Base-by-base conservation (phyloP, 2,888 invertebrate genomes). In the Callimorpha dominula region DNA sequence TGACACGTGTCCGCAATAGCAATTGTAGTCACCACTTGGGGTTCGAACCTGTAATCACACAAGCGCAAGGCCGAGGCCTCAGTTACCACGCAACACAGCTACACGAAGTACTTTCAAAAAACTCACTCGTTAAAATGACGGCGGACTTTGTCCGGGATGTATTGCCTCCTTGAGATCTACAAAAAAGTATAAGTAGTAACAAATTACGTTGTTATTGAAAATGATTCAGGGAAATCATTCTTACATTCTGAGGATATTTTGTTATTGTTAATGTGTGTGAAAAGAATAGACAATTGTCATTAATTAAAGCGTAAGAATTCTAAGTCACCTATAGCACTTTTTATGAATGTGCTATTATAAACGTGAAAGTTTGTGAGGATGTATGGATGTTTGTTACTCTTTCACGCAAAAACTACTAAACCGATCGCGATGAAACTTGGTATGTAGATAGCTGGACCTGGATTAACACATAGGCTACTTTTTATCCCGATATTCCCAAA, bases 261-360 rank as follows among this genome's bases (percentile, higher is more conserved):
- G 6, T 2, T n/a, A 54, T 54, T 8, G 54, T n/a, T n/a, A 7
- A 7, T 6, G 5, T 17, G 17, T 0, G 17, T 8, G 17, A 52
- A 52, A 54, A n/a, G n/a, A n/a, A n/a, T 54, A 54, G 54, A n/a
- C 17, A 54, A 54, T 54, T n/a, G n/a, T 54, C n/a, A n/a, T n/a
- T n/a, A n/a, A 17, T 54, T 7, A 52, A 54, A 9, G 7, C 54
- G n/a, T 54, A 7, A 11, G n/a, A n/a, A 9, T 54, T 54, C 9
- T 3, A 54, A n/a, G 7, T 17, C 0, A n/a, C 52, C 14, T n/a
- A n/a, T n/a, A n/a, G n/a, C n/a, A n/a, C n/a, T n/a, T n/a, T n/a
- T n/a, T n/a, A n/a, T n/a, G n/a, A n/a, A n/a, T n/a, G n/a, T n/a
- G n/a, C n/a, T n/a, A n/a, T n/a, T n/a, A n/a, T n/a, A n/a, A n/a